Percentiles rank a stretch among this genome's conserved stretches.
phyloP scores from a whole-genome alignment of 2,797 vertebrate genomes.

The Anniella stebbinsi region DNA sequence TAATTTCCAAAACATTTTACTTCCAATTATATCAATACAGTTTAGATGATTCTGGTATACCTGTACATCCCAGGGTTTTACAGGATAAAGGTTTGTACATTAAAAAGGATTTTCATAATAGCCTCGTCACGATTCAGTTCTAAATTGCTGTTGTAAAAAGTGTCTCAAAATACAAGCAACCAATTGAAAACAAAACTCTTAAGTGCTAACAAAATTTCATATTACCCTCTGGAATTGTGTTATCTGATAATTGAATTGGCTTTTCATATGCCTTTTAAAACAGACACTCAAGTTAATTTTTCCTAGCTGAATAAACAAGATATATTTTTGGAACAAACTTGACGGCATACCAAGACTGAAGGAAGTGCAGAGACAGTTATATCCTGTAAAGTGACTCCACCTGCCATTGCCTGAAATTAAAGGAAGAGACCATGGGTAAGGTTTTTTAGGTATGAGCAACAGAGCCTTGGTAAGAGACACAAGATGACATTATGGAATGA shows the following conservation, averaged over 20 bases:
- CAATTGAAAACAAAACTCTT: conserved; percentile 26
- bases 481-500: background rate
- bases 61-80: background rate
- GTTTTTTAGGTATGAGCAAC: background rate
- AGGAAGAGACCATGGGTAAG: background rate
- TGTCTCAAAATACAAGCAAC: conserved; percentile 12
- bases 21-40: conserved; percentile 29
- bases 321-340: conserved; percentile 14
- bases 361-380: background rate
- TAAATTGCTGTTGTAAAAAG: conserved; percentile 25
- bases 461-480: background rate
- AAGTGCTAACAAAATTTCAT: background rate
- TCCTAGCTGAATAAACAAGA: background rate
- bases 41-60: conserved; percentile 20
- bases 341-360: background rate
- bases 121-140: background rate
- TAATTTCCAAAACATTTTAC: conserved; percentile 17
- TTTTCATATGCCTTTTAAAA: conserved; percentile 15
- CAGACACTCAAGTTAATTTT: background rate
- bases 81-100: background rate
- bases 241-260: background rate
- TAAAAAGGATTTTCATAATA: conserved; percentile 2
- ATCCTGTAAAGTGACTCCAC: background rate
- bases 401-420: background rate
- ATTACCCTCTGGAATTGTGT: background rate